Base-by-base conservation (phyloP, 2,113 vertebrate genomes). In the Tenebrosternarchus preto region DNA sequence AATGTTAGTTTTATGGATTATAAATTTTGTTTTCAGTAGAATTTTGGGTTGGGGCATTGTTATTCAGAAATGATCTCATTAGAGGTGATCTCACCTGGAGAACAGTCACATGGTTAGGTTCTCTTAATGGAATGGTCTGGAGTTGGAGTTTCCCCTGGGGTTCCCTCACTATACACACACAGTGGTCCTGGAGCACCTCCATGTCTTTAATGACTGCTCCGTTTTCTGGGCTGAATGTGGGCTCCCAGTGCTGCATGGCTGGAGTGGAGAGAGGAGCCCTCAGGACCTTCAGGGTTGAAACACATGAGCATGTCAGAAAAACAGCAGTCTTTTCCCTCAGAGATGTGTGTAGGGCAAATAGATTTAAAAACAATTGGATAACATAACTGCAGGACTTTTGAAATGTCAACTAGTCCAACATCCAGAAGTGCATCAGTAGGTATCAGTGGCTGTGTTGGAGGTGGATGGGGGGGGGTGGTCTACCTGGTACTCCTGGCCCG, bases 111-210 rank as follows among this genome's bases (percentile, higher is more conserved):
- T 94, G 75, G 1, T 89, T 85, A 27, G 92, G 91, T 64, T 92
- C 88, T 20, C 86, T 85, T 55, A 97, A 89, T 12, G 94, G 91
- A 85, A 97, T 89, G 53, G 94, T 92, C 2, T 90, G 93, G 24
- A 99, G 90, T 22, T 88, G 89, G 20, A 97, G 93, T 22, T 89
- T 88, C 29, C 91, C 87, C 24, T 88, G 82, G 61, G 87, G 72
- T 0, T 88, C 92, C 87, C 91, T 94, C 78, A 93, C 85, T 84
- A 94, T 92, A 63, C 96, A 85, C 85, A 98, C 68, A 39, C 95
- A 96, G 83, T 95, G 89, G 82, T 96, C 92, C 84, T 91, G 91
- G 71, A 96, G 92, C 84, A 99, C 91, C 46, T 98, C 96, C 93
- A 99, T 91, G 86, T 99, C 98, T 82, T 95, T 90, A 63, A 99